Conservation (phyloP, 2,888 invertebrate species). For the Sabatieria punctata region DNA sequence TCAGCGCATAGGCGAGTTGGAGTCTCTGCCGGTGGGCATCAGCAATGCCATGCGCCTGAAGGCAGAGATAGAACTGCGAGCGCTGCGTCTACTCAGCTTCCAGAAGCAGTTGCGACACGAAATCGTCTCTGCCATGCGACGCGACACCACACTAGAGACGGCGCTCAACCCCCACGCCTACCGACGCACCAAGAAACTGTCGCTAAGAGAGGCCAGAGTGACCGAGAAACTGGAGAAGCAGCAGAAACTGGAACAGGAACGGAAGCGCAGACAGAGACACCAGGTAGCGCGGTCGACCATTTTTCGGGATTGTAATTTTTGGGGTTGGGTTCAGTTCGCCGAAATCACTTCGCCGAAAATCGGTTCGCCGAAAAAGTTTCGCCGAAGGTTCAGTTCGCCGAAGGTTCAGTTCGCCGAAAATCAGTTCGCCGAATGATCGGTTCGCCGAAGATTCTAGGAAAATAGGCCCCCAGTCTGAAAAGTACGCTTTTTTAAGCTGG, state of each 20-base stretch:
- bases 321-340: too few species aligned
- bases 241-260: slow-evolving; percentile 91
- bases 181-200: slow-evolving; percentile 87
- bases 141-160: slow-evolving; percentile 89
- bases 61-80: slow-evolving; percentile 83
- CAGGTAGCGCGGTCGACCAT: slow-evolving; percentile 49
- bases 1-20: slow-evolving; percentile 73
- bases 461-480: too few species aligned
- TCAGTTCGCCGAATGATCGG: too few species aligned
- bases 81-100: slow-evolving; percentile 79
- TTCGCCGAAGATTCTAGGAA: too few species aligned
- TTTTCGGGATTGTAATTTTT: too few species aligned
- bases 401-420: too few species aligned
- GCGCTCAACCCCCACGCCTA: slow-evolving; percentile 92
- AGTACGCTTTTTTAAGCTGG: too few species aligned
- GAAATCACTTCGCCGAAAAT: too few species aligned
- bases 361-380: too few species aligned
- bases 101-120: slow-evolving; percentile 50
- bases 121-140: slow-evolving; percentile 54
- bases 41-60: slow-evolving; percentile 75
- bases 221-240: slow-evolving; percentile 97
- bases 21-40: slow-evolving; percentile 66
- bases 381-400: too few species aligned
- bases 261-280: slow-evolving; percentile 91
- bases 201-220: slow-evolving; percentile 83